Percentiles rank a stretch among this genome's conserved stretches.
These are phyloP conservation scores for Temnothorax longispinosus DNA, from an alignment of 1,140 invertebrate species.

Conservation along the genomic window DNA sequence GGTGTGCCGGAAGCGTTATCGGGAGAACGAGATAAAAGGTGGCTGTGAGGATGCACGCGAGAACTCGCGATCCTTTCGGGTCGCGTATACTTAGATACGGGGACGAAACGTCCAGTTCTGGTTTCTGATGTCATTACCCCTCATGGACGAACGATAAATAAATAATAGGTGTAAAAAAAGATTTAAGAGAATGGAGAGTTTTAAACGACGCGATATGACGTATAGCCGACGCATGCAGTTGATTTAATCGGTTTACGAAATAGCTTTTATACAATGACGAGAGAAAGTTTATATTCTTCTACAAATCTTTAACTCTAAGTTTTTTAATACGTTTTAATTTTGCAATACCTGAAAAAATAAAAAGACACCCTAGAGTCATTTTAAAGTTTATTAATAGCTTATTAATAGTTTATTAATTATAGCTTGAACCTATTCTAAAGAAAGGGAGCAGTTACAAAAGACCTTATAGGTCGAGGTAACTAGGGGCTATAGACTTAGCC, in stretches of 20 bases:
- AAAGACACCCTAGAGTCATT: too few species aligned
- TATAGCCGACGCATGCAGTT: not conserved
- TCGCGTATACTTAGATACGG: not conserved
- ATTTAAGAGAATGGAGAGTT: not conserved
- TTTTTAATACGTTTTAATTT: not conserved
- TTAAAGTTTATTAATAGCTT: too few species aligned
- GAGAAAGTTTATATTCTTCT: not conserved
- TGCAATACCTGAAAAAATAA: too few species aligned
- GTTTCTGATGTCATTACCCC: not conserved
- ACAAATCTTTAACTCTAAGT: too few species aligned
- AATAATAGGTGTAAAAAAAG: not conserved
- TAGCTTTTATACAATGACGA: not conserved
- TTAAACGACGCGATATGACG: not conserved
- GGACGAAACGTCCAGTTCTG: not conserved
- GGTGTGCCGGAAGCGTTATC: constrained; percentile 65
- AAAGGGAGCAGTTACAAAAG: too few species aligned
- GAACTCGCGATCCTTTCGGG: not conserved
- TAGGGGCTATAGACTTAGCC: too few species aligned
- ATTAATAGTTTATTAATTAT: too few species aligned
- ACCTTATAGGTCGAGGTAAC: too few species aligned
- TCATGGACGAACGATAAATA: not conserved
- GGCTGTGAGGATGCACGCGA: constrained; percentile 10
- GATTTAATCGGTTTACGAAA: constrained; percentile 1
- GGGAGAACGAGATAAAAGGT: constrained; percentile 44
- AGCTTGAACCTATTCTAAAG: too few species aligned